These are phyloP conservation scores for Nematostella vectensis DNA, from an alignment of 92 coral and sea anemone genomes.

Conservation along the genomic window DNA sequence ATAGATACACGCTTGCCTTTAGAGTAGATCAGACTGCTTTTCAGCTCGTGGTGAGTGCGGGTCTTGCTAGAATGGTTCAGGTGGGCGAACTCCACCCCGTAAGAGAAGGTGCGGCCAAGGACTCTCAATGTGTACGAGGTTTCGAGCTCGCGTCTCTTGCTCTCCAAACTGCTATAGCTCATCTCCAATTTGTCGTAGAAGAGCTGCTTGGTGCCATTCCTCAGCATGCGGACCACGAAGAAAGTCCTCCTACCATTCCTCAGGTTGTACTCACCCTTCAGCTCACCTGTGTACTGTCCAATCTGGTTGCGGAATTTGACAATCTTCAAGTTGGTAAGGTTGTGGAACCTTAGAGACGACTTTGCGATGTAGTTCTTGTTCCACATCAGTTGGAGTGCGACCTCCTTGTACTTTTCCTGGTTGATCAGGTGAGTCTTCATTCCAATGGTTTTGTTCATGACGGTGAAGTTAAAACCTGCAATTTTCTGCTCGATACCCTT, in stretches of 20 bases:
- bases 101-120: slow-evolving; percentile 45
- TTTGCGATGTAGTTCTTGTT: slow-evolving; percentile 40
- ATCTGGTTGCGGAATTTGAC: slow-evolving; percentile 42
- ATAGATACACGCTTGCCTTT: slow-evolving; percentile 60
- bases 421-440: slow-evolving; percentile 41
- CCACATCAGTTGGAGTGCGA: slow-evolving; percentile 48
- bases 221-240: slow-evolving; percentile 20
- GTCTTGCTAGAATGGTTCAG: slow-evolving; percentile 43
- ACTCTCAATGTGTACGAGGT: slow-evolving; percentile 25
- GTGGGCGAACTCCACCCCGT: slow-evolving; percentile 72
- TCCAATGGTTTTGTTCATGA: slow-evolving; percentile 44
- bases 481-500: slow-evolving; percentile 37
- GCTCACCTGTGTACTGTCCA: slow-evolving; percentile 44
- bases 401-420: slow-evolving; percentile 38
- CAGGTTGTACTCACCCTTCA: slow-evolving; percentile 25
- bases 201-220: slow-evolving; percentile 54
- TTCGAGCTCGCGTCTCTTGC: slow-evolving; percentile 21
- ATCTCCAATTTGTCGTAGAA: slow-evolving; percentile 37
- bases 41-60: slow-evolving; percentile 44
- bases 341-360: slow-evolving; percentile 36
- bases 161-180: slow-evolving; percentile 26
- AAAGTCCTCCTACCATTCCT: slow-evolving; percentile 36
- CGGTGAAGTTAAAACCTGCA: slow-evolving; percentile 51
- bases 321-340: slow-evolving; percentile 23
- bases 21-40: slow-evolving; percentile 57